Evolutionary conservation across 2,797 vertebrate genomes (phyloP).

Genomic region (Agapornis canus): DNA sequence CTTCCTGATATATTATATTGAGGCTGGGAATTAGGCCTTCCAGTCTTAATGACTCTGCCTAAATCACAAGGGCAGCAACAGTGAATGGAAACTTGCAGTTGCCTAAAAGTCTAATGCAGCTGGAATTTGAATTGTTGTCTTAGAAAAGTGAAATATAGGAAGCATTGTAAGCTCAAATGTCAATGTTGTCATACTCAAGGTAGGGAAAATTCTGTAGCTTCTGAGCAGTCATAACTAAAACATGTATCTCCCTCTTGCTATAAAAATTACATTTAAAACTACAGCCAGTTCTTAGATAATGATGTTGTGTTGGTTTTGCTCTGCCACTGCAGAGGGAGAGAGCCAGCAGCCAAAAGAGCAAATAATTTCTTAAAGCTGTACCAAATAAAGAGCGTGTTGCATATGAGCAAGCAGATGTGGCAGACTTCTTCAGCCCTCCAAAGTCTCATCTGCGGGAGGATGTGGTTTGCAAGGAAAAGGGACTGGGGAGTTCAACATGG

Average conservation of each 20-base stretch:
- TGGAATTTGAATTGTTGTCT: background rate
- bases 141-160: background rate
- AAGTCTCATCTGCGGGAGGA: background rate
- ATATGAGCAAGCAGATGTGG: background rate
- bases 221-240: background rate
- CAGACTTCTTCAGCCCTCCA: background rate
- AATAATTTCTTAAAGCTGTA: background rate
- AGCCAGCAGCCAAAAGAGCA: slow-evolving; percentile 42
- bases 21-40: slow-evolving; percentile 33
- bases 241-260: background rate
- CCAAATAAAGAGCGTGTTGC: background rate
- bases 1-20: background rate
- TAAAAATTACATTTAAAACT: slow-evolving; percentile 1
- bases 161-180: background rate
- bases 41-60: slow-evolving; percentile 27
- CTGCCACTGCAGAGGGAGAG: background rate
- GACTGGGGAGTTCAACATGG: background rate
- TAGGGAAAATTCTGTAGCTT: background rate
- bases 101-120: background rate
- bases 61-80: slow-evolving; percentile 31
- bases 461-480: background rate
- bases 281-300: background rate
- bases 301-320: slow-evolving; percentile 1
- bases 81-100: background rate
- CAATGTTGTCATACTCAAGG: background rate